Percentiles rank a stretch among this genome's conserved stretches.
Evolutionary conservation across 2,888 invertebrate species (phyloP).

Genomic region (Willowsia nigromaculata): DNA sequence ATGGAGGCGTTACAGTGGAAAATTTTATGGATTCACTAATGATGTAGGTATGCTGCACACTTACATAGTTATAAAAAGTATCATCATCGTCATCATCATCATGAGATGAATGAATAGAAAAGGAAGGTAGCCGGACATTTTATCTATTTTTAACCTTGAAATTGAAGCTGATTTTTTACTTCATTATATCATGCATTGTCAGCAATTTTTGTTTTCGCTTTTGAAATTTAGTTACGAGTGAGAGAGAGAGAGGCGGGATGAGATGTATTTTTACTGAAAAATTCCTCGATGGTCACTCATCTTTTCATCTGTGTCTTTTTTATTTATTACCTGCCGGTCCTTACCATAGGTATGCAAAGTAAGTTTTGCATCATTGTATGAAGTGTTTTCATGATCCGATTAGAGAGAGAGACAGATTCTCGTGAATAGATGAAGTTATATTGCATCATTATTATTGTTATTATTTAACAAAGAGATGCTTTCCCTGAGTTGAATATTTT

Average conservation of each 20-base stretch:
- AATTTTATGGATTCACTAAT: background rate
- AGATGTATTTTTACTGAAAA: conserved; percentile 9
- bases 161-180: conserved; percentile 20
- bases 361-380: background rate
- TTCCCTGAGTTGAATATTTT: conserved; percentile 18
- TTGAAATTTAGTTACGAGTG: conserved; percentile 13
- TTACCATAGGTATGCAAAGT: background rate
- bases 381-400: conserved; percentile 58
- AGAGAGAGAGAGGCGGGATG: background rate
- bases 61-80: background rate
- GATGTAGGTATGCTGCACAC: background rate
- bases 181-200: conserved; percentile 53
- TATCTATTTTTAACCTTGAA: conserved; percentile 60
- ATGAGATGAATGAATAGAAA: conserved; percentile 2
- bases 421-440: conserved; percentile 58
- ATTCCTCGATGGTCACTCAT: conserved; percentile 34
- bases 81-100: background rate
- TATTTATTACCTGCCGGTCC: background rate
- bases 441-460: conserved; percentile 40
- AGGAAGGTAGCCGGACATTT: background rate
- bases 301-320: conserved; percentile 10
- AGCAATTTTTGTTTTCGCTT: conserved; percentile 26
- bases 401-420: conserved; percentile 5
- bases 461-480: conserved; percentile 17
- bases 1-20: background rate